Conservation (phyloP, 2,113 vertebrate genomes). For the Cheilinus undulatus region DNA sequence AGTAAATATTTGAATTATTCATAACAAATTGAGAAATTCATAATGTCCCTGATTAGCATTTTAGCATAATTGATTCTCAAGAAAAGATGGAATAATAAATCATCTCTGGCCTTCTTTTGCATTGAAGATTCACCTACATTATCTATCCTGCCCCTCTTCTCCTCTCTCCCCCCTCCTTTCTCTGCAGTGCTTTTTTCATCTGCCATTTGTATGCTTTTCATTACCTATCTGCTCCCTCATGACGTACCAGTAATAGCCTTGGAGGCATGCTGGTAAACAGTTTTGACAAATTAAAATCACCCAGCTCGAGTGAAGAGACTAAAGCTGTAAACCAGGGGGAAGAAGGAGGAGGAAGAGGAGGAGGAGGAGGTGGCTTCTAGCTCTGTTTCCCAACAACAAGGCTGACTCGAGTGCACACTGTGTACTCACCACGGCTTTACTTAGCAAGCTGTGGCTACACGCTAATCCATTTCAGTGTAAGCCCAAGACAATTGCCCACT, state of each 20-base stretch:
- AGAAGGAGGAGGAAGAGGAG: conserved; percentile 18
- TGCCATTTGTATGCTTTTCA: conserved; percentile 85
- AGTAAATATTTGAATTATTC: conserved; percentile 84
- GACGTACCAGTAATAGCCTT: conserved; percentile 84
- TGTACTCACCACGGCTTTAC: conserved; percentile 30
- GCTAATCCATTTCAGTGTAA: conserved; percentile 49
- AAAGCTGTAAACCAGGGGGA: conserved; percentile 54
- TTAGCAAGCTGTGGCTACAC: conserved; percentile 28
- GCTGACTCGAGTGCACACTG: conserved; percentile 48
- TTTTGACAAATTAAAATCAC: conserved; percentile 88
- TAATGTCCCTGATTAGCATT: conserved; percentile 81
- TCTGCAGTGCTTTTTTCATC: conserved; percentile 70
- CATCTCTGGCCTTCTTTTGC: conserved; percentile 63
- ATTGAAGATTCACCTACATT: conserved; percentile 67
- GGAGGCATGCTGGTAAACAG: conserved; percentile 85
- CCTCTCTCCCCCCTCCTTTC: conserved; percentile 24
- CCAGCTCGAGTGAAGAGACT: conserved; percentile 75
- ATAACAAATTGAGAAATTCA: conserved; percentile 80
- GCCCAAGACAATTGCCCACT: conserved; percentile 35
- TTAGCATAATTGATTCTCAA: conserved; percentile 83
- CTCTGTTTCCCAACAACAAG: conserved; percentile 39
- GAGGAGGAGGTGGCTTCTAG: conserved; percentile 29
- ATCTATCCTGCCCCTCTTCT: conserved; percentile 49
- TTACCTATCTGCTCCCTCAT: conserved; percentile 81
- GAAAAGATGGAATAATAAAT: conserved; percentile 85